Conservation (phyloP, 2,113 vertebrate species). For the Macquaria australasica region DNA sequence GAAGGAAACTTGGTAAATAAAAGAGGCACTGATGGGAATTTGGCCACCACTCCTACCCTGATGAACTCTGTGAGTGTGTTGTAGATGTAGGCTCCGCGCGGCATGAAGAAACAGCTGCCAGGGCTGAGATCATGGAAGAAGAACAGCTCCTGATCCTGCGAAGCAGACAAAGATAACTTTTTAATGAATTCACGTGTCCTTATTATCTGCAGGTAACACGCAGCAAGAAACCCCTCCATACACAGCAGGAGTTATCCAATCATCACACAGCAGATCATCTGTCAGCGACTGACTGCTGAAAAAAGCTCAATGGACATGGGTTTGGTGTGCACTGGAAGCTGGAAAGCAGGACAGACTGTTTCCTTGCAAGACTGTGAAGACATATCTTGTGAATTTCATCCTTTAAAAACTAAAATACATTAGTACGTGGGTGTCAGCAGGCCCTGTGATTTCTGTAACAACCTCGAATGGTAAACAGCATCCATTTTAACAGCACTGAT, state of each 20-base stretch:
- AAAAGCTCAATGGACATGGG: background rate
- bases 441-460: background rate
- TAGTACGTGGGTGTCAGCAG: background rate
- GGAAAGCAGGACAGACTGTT: background rate
- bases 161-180: slow-evolving; percentile 27
- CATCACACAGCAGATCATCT: slow-evolving; percentile 50
- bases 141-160: slow-evolving; percentile 97
- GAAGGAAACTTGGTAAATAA: background rate
- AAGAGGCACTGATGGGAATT: background rate
- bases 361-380: background rate
- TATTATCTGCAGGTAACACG: slow-evolving; percentile 33
- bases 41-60: slow-evolving; percentile 83
- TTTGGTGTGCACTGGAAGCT: background rate
- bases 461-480: background rate
- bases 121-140: slow-evolving; percentile 98
- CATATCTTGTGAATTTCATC: background rate
- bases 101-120: slow-evolving; percentile 96
- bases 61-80: slow-evolving; percentile 92
- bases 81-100: slow-evolving; percentile 93
- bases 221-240: slow-evolving; percentile 19
- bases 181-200: slow-evolving; percentile 39
- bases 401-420: background rate
- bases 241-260: slow-evolving; percentile 46
- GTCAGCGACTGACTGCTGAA: slow-evolving; percentile 11
- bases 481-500: background rate